Evolutionary conservation across 2,797 vertebrate species (phyloP).

Genomic region (Typhlichthys subterraneus): DNA sequence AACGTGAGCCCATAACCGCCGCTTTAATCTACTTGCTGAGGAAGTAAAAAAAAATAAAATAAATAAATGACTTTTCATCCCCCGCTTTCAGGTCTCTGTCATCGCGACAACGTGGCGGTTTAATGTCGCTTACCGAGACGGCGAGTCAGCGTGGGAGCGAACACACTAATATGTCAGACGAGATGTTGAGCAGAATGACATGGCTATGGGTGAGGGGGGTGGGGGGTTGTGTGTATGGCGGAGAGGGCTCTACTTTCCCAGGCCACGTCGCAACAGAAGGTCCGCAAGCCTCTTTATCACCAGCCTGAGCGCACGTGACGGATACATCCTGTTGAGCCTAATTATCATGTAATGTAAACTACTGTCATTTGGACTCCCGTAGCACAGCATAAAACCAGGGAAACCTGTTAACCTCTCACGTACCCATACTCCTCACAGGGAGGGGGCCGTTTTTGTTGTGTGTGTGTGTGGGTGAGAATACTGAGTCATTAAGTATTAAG

Average conservation of each 20-base stretch:
- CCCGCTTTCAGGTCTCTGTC: slow-evolving; percentile 35
- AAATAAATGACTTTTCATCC: slow-evolving; percentile 39
- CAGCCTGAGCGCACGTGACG: slow-evolving; percentile 66
- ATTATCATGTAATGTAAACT: slow-evolving; percentile 68
- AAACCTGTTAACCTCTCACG: slow-evolving; percentile 10
- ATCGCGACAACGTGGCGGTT: slow-evolving; percentile 30
- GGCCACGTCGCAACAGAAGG: slow-evolving; percentile 34
- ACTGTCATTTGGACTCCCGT: slow-evolving; percentile 20
- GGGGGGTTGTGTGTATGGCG: background rate
- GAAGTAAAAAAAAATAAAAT: slow-evolving; percentile 8
- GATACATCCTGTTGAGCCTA: slow-evolving; percentile 69
- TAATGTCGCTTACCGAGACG: slow-evolving; percentile 11
- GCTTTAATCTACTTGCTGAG: slow-evolving; percentile 38
- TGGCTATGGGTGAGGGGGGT: slow-evolving; percentile 15
- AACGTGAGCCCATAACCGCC: slow-evolving; percentile 30
- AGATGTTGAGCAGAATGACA: slow-evolving; percentile 18
- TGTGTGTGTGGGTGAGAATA: slow-evolving; percentile 55
- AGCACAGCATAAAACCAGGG: slow-evolving; percentile 30
- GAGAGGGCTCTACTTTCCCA: slow-evolving; percentile 57
- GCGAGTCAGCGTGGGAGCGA: slow-evolving; percentile 23
- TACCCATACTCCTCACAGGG: slow-evolving; percentile 25
- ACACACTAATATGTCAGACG: slow-evolving; percentile 54
- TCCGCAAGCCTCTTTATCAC: slow-evolving; percentile 58
- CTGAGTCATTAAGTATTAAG: slow-evolving; percentile 74
- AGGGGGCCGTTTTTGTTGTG: background rate